phyloP scores from a whole-genome alignment of 1,140 invertebrate genomes.

The Lamellibrachia luymesi region DNA sequence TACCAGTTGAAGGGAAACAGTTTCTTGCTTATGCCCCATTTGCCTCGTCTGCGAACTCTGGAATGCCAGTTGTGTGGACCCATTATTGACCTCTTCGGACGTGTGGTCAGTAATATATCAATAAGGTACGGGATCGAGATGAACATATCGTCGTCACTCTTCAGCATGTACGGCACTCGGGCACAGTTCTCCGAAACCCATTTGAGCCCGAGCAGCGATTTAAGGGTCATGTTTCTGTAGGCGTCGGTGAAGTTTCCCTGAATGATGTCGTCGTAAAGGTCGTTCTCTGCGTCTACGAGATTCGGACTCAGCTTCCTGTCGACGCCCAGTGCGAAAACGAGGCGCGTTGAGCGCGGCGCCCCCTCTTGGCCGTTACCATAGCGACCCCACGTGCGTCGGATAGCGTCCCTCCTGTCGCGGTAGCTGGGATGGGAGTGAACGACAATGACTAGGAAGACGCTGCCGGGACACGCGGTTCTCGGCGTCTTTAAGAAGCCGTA shows the following conservation, averaged over 20 bases:
- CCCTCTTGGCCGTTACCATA: neutral
- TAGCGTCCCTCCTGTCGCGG: slow-evolving; percentile 16
- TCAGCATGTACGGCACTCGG: slow-evolving; percentile 70
- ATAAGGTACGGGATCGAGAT: slow-evolving; percentile 66
- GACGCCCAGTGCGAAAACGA: slow-evolving; percentile 24
- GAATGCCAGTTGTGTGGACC: slow-evolving; percentile 22
- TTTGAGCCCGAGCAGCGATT: slow-evolving; percentile 78
- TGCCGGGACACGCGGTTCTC: neutral
- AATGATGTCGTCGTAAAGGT: slow-evolving; percentile 42
- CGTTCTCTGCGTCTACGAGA: neutral
- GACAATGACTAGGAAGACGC: neutral
- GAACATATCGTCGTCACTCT: slow-evolving; percentile 87
- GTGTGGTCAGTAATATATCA: slow-evolving; percentile 21
- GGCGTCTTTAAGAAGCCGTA: neutral
- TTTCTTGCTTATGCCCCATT: slow-evolving; percentile 41
- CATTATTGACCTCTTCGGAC: slow-evolving; percentile 17
- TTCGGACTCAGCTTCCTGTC: slow-evolving; percentile 15
- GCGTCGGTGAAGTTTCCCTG: slow-evolving; percentile 49
- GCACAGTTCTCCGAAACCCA: slow-evolving; percentile 72
- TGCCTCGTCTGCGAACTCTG: slow-evolving; percentile 28
- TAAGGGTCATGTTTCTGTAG: slow-evolving; percentile 52
- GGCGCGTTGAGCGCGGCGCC: neutral
- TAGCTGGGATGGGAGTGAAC: slow-evolving; percentile 19
- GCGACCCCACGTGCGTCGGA: slow-evolving; percentile 18
- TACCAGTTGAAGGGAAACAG: slow-evolving; percentile 40